Evolutionary conservation across 1,140 invertebrate genomes (phyloP).

Genomic region (Papilio polyxenes): DNA sequence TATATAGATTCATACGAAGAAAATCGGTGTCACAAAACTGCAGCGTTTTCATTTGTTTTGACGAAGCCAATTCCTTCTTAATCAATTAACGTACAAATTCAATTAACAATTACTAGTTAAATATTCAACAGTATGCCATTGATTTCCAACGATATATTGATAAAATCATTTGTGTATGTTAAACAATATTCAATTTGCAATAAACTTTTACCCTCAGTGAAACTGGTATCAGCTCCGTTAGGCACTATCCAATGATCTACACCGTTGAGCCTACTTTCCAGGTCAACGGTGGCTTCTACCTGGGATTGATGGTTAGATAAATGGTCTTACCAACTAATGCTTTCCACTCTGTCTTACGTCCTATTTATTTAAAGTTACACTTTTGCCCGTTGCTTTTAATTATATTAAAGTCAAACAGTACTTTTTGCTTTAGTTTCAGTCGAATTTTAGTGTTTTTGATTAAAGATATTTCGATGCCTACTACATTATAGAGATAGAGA

Average conservation of each 20-base stretch:
- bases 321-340: constrained; percentile 18
- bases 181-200: constrained; percentile 33
- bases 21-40: no score
- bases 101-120: constrained; percentile 1
- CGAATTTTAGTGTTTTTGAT: no score
- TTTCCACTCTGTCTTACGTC: neutral
- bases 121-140: neutral
- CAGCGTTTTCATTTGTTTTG: neutral
- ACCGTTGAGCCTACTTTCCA: constrained; percentile 17
- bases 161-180: constrained; percentile 3
- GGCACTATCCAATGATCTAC: constrained; percentile 33
- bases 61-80: neutral
- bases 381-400: neutral
- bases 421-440: no score
- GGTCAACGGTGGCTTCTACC: constrained; percentile 29
- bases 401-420: neutral
- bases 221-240: constrained; percentile 31
- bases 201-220: constrained; percentile 27
- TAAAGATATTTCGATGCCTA: no score
- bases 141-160: constrained; percentile 1
- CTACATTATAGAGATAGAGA: no score
- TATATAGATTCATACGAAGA: no score
- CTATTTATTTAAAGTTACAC: neutral
- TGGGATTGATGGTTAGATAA: constrained; percentile 32
- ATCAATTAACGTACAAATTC: neutral